Percentiles rank a stretch among this genome's conserved stretches.
Conservation (phyloP, 2,113 vertebrate species). For the Vimba vimba region DNA sequence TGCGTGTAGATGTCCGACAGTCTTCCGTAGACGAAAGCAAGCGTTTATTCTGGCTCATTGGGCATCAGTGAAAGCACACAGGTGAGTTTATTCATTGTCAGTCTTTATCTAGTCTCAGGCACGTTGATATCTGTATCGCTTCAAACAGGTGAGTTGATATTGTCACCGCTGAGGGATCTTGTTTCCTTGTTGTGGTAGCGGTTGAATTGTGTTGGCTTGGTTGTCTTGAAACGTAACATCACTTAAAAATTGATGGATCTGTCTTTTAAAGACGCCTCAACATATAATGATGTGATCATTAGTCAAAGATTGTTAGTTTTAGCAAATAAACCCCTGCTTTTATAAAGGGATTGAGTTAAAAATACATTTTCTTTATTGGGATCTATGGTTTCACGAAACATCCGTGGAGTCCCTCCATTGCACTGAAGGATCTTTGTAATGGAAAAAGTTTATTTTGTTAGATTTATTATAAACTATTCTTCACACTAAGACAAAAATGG, state of each 20-base stretch:
- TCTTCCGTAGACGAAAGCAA: not conserved
- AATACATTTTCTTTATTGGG: not conserved
- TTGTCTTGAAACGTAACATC: not conserved
- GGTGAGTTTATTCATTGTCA: slow-evolving; percentile 25
- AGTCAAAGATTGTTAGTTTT: not conserved
- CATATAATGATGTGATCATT: not conserved
- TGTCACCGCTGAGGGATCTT: not conserved
- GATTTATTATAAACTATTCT: not conserved
- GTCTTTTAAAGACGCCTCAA: not conserved
- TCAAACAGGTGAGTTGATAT: not conserved
- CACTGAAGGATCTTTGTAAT: not conserved
- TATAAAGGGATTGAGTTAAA: not conserved
- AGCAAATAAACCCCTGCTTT: not conserved
- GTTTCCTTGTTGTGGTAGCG: slow-evolving; percentile 12
- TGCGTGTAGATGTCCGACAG: not conserved
- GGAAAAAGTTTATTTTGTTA: not conserved
- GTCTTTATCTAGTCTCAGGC: not conserved
- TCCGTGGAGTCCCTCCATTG: not conserved
- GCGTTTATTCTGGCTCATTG: slow-evolving; percentile 3
- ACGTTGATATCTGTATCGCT: not conserved
- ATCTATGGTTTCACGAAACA: not conserved
- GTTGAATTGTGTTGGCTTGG: not conserved
- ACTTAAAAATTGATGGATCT: not conserved
- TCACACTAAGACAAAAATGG: not conserved
- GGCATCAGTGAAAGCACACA: slow-evolving; percentile 8